A percentile compares a stretch with the other conserved stretches of the same genome.
These are phyloP conservation scores for Metacarcinus magister DNA, from an alignment of 2,888 invertebrate species.

Conservation along the genomic window DNA sequence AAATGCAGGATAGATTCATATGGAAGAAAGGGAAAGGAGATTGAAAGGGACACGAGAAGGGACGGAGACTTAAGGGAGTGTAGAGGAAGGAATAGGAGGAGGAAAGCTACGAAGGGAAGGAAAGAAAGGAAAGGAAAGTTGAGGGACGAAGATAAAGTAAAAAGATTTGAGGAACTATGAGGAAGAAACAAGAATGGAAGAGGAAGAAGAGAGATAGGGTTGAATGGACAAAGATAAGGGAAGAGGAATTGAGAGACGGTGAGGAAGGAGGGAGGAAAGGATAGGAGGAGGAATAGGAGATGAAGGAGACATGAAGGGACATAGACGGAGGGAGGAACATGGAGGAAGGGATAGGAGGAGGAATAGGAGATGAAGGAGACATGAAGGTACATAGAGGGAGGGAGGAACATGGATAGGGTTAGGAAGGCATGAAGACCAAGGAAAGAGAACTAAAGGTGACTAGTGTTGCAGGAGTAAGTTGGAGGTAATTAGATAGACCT, in stretches of 20 bases:
- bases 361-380: neutral
- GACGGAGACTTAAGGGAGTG: neutral
- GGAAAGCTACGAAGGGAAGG: neutral
- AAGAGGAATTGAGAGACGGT: neutral
- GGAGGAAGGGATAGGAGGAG: neutral
- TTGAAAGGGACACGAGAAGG: neutral
- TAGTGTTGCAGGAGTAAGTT: neutral
- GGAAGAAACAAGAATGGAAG: neutral
- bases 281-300: neutral
- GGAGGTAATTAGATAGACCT: neutral
- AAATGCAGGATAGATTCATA: neutral
- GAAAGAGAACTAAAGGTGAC: neutral
- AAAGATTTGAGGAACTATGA: neutral
- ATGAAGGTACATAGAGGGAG: neutral
- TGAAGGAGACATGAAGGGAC: neutral
- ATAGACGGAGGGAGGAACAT: neutral
- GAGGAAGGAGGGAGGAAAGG: neutral
- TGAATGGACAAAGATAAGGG: neutral
- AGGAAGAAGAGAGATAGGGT: neutral
- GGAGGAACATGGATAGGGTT: neutral
- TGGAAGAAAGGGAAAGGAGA: neutral
- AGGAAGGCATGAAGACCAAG: neutral
- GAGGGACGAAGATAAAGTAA: neutral
- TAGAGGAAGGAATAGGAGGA: neutral
- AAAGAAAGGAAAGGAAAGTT: neutral